phyloP scores from a whole-genome alignment of 1,140 invertebrate species.

The Chrysopa pallens region DNA sequence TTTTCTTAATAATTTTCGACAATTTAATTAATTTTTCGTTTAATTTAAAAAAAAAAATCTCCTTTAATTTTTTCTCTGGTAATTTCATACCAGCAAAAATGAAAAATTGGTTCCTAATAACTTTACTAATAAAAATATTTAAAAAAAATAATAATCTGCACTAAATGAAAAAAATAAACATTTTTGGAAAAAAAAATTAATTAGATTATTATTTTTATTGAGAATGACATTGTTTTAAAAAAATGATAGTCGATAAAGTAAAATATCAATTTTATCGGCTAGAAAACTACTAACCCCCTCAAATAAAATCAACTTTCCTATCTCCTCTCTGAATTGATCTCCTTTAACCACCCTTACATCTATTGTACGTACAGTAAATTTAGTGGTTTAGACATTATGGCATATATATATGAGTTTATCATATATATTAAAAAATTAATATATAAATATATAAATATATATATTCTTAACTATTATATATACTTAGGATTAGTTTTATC shows the following conservation, averaged over 20 bases:
- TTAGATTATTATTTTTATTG: conserved; percentile 7
- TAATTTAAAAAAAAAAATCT: no score
- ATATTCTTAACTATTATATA: background rate
- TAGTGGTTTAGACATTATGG: background rate
- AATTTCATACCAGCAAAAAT: conserved; percentile 12
- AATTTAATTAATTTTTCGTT: no score
- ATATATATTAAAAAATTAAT: background rate
- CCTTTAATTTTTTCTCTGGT: background rate
- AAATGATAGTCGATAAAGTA: background rate
- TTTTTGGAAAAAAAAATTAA: conserved; percentile 10
- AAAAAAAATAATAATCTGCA: conserved; percentile 23
- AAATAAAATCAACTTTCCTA: no score
- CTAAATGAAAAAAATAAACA: conserved; percentile 11
- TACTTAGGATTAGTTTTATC: conserved; percentile 34
- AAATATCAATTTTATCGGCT: background rate
- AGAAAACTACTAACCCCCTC: background rate
- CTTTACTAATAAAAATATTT: conserved; percentile 24
- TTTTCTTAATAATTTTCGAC: no score
- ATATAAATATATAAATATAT: background rate
- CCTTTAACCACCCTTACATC: no score
- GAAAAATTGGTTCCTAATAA: conserved; percentile 30
- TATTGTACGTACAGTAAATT: background rate
- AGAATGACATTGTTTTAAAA: conserved; percentile 9
- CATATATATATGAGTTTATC: background rate
- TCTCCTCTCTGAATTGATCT: no score